phyloP scores from a whole-genome alignment of 2,888 invertebrate species.

The Tetranychus truncatus region DNA sequence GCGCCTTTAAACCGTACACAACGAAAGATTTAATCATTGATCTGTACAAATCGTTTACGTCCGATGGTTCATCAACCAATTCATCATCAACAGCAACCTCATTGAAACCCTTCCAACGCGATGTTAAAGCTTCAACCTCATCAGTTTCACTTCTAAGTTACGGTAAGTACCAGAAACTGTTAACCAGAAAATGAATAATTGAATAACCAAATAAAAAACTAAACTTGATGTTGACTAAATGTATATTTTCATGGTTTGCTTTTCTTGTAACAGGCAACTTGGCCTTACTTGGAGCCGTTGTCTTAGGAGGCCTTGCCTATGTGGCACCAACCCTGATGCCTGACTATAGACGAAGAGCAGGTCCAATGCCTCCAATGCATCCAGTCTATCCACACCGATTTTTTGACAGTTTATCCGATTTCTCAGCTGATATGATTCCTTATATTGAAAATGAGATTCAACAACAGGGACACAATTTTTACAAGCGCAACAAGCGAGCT shows the following conservation, averaged over 20 bases:
- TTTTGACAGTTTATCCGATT: background rate
- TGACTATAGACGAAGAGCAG: constrained; percentile 9
- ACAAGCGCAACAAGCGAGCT: constrained; percentile 8
- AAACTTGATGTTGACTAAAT: background rate
- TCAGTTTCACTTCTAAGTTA: background rate
- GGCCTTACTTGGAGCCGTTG: constrained; percentile 14
- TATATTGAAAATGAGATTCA: constrained; percentile 3
- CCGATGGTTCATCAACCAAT: background rate
- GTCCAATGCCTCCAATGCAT: constrained; percentile 1
- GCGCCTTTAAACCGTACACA: background rate
- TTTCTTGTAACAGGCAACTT: constrained; percentile 14
- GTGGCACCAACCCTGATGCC: constrained; percentile 13
- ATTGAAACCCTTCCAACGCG: background rate
- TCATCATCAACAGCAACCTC: background rate
- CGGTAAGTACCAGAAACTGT: background rate
- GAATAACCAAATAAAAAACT: background rate
- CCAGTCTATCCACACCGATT: constrained; percentile 5
- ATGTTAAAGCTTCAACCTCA: constrained; percentile 2
- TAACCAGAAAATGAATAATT: background rate
- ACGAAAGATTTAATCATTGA: background rate
- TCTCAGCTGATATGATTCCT: constrained; percentile 5
- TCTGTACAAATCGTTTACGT: background rate
- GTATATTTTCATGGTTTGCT: background rate
- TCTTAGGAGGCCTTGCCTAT: constrained; percentile 14
- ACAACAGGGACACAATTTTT: background rate